These are phyloP conservation scores for Manis crassicaudata DNA, from an alignment of 2,797 vertebrate genomes.

Conservation along the genomic window DNA sequence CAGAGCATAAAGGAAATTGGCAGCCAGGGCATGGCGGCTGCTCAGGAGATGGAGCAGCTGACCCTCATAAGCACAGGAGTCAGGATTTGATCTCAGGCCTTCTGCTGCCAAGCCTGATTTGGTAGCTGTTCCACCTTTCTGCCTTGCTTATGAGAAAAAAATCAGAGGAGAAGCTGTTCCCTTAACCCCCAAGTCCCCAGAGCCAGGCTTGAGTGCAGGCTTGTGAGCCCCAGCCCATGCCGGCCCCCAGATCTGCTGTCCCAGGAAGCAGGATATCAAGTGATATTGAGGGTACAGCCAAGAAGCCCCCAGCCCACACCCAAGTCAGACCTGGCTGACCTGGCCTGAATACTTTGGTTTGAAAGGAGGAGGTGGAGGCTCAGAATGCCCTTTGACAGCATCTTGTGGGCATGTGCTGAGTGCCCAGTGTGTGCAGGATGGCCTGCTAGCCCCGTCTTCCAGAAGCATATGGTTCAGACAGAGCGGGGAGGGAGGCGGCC, in stretches of 20 bases:
- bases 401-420: neutral
- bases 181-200: neutral
- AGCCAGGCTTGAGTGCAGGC: neutral
- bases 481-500: neutral
- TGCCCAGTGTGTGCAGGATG: neutral
- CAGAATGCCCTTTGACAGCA: neutral
- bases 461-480: neutral
- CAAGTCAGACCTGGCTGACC: neutral
- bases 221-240: neutral
- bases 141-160: neutral
- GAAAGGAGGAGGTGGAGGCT: neutral
- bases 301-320: neutral
- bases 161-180: neutral
- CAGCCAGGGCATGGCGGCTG: neutral
- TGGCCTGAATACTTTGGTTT: neutral
- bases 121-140: neutral
- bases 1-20: rapidly evolving
- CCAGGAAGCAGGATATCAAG: rapidly evolving
- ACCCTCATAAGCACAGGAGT: neutral
- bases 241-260: neutral
- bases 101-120: neutral
- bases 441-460: neutral
- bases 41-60: neutral
- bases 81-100: neutral
- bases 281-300: too few species aligned